These are phyloP conservation scores for Stomatorhinus walkeri DNA, from an alignment of 2,797 vertebrate species.

Conservation along the genomic window DNA sequence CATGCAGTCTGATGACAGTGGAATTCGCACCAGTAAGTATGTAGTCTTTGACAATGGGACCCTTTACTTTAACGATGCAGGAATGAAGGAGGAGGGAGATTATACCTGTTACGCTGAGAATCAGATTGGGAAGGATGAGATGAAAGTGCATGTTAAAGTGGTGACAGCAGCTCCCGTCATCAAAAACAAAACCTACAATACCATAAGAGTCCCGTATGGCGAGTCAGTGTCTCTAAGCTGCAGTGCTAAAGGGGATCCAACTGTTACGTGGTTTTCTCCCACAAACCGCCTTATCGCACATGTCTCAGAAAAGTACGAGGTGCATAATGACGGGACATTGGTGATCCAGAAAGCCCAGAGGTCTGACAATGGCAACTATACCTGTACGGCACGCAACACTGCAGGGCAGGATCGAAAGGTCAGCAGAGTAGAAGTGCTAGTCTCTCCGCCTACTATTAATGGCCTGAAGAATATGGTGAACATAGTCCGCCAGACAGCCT, in stretches of 20 bases:
- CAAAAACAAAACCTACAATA: constrained; percentile 51
- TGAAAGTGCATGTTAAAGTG: constrained; percentile 77
- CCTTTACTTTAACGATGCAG: constrained; percentile 78
- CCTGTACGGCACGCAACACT: constrained; percentile 68
- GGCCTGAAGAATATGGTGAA: constrained; percentile 51
- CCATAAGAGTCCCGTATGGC: constrained; percentile 64
- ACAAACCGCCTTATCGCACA: constrained; percentile 61
- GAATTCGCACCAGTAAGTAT: constrained; percentile 65
- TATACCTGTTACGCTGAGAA: constrained; percentile 92
- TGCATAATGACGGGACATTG: constrained; percentile 71
- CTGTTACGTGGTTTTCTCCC: constrained; percentile 77
- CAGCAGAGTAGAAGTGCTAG: constrained; percentile 60
- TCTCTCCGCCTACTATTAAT: constrained; percentile 72
- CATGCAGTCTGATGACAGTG: constrained; percentile 58
- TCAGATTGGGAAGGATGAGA: constrained; percentile 82
- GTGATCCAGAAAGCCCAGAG: constrained; percentile 75
- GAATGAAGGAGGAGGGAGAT: constrained; percentile 73
- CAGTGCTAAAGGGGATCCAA: constrained; percentile 67
- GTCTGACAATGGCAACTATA: constrained; percentile 84
- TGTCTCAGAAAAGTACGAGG: constrained; percentile 68
- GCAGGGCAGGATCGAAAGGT: constrained; percentile 75
- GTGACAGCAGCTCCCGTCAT: constrained; percentile 61
- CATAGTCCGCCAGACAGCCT: constrained; percentile 54
- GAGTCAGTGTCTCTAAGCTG: constrained; percentile 65
- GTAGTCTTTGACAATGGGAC: constrained; percentile 89